phyloP scores from a whole-genome alignment of 92 coral and sea anemone species.

The Porites cylindrica region DNA sequence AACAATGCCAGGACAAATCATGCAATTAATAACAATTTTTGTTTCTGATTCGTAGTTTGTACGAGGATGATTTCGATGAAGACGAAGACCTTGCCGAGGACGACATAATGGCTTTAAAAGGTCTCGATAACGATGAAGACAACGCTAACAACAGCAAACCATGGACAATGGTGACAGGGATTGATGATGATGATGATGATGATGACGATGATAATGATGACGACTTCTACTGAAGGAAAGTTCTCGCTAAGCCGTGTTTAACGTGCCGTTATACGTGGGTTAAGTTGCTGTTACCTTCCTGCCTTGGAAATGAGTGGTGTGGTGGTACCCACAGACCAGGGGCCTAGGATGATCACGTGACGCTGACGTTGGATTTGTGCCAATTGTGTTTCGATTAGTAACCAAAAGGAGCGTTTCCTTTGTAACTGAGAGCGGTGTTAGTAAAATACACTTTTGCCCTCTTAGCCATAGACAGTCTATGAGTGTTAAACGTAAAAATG shows the following conservation, averaged over 20 bases:
- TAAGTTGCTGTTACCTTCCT: background rate
- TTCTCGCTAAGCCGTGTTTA: background rate
- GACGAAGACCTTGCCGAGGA: constrained; percentile 88
- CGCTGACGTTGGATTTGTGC: background rate
- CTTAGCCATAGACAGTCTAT: background rate
- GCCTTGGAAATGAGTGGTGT: background rate
- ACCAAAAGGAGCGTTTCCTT: background rate
- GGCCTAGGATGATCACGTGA: background rate
- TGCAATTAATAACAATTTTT: background rate
- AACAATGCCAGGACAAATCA: too few relatives aligned
- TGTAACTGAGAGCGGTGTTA: background rate
- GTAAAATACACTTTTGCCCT: too few relatives aligned
- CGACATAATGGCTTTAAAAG: constrained; percentile 77
- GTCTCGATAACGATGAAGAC: constrained; percentile 53
- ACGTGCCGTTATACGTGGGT: background rate
- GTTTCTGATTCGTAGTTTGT: constrained; percentile 12
- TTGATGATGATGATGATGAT: constrained; percentile 70
- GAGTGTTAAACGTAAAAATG: background rate
- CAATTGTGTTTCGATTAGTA: background rate
- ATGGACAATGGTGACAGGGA: constrained; percentile 81
- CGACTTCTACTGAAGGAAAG: constrained; percentile 20
- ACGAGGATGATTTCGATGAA: constrained; percentile 92
- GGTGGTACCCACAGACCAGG: background rate
- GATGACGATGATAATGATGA: constrained; percentile 43
- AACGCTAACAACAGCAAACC: constrained; percentile 61